Evolutionary conservation across 1,140 invertebrate genomes (phyloP), one percentile per base, ranked within the genome.

Genomic region (Procambarus clarkii): DNA sequence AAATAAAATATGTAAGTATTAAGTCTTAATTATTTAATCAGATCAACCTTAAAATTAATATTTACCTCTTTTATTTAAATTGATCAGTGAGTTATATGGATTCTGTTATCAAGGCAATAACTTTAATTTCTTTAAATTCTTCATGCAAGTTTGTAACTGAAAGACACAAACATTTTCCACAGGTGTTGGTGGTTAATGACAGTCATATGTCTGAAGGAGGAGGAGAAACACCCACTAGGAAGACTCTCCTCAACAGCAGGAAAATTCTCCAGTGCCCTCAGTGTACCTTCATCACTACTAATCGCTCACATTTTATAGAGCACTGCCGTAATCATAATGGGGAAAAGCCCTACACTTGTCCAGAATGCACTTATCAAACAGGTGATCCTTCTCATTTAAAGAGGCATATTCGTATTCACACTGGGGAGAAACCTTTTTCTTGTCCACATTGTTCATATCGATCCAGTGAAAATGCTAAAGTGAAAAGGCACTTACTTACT

Each of bases 371-470:
- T 45, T 89, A 89, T 77, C 64, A 76, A n/a, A 83, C 88, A 13
- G 50, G 44, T 58, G 71, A 89, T 76, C 79, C 64, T n/a, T 81
- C 64, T 21, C 79, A 83, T 34, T 45, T 89, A 50, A 83, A 89
- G 50, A 45, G 69, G 64, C 88, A 91, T 71, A 77, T 91, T 5
- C 50, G 88, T 13, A 85, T 82, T 48, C 88, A 91, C 44, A 91
- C 88, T n/a, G 88, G 88, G 58, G 88, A 91, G 58, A 91, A 91
- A 45, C 81, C 81, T 13, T 91, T 46, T 74, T 91, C 81, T 34
- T 91, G 88, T 78, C 69, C 82, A 18, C 69, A 85, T 58, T 91
- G 88, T 78, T 54, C 88, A 34, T 91, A 84, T 64, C 88, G 74
- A 44, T 77, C 81, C 64, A 80, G 18, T 83, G 78, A 83, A 48